Conservation (phyloP, 2,888 invertebrate species). For the Noctua pronuba region DNA sequence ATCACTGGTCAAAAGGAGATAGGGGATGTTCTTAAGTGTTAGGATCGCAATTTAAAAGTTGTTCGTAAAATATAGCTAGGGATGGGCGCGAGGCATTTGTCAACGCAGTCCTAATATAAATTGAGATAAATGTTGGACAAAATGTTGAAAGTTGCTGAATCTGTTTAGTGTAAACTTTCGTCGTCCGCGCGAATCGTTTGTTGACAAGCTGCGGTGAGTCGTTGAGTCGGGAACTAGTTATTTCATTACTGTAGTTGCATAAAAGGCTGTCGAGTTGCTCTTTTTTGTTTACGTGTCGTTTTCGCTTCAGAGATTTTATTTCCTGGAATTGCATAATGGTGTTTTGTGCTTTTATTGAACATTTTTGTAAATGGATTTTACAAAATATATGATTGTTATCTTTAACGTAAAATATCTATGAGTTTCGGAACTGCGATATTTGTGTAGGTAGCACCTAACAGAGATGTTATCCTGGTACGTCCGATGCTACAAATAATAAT, state of each 20-base stretch:
- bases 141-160: slow-evolving; percentile 48
- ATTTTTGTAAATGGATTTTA: background rate
- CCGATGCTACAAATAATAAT: slow-evolving; percentile 28
- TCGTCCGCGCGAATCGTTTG: slow-evolving; percentile 32
- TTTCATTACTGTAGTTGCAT: slow-evolving; percentile 31
- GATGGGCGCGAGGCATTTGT: slow-evolving; percentile 57
- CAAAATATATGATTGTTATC: background rate
- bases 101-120: slow-evolving; percentile 51
- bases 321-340: background rate
- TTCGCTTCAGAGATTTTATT: slow-evolving; percentile 25
- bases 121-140: slow-evolving; percentile 61
- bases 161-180: slow-evolving; percentile 43
- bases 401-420: background rate
- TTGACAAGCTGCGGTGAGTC: slow-evolving; percentile 50
- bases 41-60: slow-evolving; percentile 66
- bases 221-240: slow-evolving; percentile 41
- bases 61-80: slow-evolving; percentile 49
- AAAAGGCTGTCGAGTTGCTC: slow-evolving; percentile 9
- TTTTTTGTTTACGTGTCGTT: slow-evolving; percentile 11
- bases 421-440: slow-evolving; percentile 13
- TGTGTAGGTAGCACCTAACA: slow-evolving; percentile 1
- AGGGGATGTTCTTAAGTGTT: slow-evolving; percentile 50
- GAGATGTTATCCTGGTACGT: slow-evolving; percentile 31
- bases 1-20: slow-evolving; percentile 42
- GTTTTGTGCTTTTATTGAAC: background rate